These are phyloP conservation scores for Acanthopagrus latus DNA, from an alignment of 2,797 vertebrate species.

Conservation along the genomic window DNA sequence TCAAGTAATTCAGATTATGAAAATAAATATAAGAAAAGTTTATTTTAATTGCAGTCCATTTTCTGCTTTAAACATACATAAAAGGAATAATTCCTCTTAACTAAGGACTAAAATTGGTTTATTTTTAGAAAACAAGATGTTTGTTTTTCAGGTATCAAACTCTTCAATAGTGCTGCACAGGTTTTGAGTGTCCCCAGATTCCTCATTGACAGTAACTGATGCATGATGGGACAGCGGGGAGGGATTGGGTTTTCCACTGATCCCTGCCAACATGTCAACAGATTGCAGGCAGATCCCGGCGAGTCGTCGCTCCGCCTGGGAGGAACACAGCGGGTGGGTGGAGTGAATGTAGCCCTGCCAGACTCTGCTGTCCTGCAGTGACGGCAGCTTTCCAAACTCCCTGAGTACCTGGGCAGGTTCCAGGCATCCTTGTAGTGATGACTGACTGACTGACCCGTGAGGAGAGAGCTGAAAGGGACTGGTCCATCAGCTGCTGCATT, in stretches of 20 bases:
- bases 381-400: conserved; percentile 44
- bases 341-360: conserved; percentile 48
- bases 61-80: neutral
- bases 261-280: conserved; percentile 64
- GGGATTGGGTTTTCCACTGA: conserved; percentile 40
- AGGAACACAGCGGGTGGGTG: conserved; percentile 34
- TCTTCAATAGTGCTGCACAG: neutral
- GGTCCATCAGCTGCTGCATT: conserved; percentile 18
- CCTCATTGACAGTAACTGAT: conserved; percentile 33
- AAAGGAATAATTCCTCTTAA: neutral
- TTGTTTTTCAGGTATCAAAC: neutral
- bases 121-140: neutral
- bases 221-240: conserved; percentile 47
- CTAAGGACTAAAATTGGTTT: too few relatives aligned
- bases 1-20: too few relatives aligned
- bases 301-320: conserved; percentile 34
- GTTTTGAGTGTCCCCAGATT: neutral
- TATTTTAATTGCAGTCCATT: neutral
- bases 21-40: too few relatives aligned
- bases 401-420: conserved; percentile 46
- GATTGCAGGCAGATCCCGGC: conserved; percentile 59
- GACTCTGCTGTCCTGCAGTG: conserved; percentile 41
- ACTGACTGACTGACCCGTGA: conserved; percentile 50
- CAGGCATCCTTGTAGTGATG: conserved; percentile 46
- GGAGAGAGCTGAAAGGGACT: conserved; percentile 25